Evolutionary conservation across 2,888 invertebrate species (phyloP).

Genomic region (Melangyna quadrimaculata): DNA sequence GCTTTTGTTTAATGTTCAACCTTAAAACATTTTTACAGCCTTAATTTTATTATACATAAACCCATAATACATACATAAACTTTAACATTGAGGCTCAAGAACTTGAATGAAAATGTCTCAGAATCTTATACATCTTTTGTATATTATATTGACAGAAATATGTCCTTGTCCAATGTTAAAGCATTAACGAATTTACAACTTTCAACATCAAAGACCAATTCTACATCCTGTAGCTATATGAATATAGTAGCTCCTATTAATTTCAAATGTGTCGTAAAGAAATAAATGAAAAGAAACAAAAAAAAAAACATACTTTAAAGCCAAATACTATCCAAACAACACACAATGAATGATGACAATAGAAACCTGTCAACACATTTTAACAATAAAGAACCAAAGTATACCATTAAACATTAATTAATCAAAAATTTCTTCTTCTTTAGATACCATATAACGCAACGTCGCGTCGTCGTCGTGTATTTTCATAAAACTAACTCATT

Average conservation of each 20-base stretch:
- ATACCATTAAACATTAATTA: conserved; percentile 27
- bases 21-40: background rate
- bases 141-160: background rate
- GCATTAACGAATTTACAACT: conserved; percentile 10
- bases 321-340: background rate
- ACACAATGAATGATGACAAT: conserved; percentile 12
- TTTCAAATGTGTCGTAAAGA: conserved; percentile 1
- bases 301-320: background rate
- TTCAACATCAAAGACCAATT: conserved; percentile 1
- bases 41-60: background rate
- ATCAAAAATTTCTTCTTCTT: conserved; percentile 8
- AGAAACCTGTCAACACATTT: conserved; percentile 17
- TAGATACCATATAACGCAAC: too few relatives aligned
- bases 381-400: conserved; percentile 11
- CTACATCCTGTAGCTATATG: background rate
- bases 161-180: background rate
- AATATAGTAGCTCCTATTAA: background rate
- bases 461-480: too few relatives aligned
- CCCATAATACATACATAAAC: background rate
- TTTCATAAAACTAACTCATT: conserved; percentile 7
- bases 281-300: too few relatives aligned
- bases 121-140: background rate
- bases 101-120: background rate
- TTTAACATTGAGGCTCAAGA: too few relatives aligned
- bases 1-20: background rate